Percentiles rank a stretch among this genome's conserved stretches.
Evolutionary conservation across 1,140 invertebrate genomes (phyloP).

Genomic region (Ceratina australensis): DNA sequence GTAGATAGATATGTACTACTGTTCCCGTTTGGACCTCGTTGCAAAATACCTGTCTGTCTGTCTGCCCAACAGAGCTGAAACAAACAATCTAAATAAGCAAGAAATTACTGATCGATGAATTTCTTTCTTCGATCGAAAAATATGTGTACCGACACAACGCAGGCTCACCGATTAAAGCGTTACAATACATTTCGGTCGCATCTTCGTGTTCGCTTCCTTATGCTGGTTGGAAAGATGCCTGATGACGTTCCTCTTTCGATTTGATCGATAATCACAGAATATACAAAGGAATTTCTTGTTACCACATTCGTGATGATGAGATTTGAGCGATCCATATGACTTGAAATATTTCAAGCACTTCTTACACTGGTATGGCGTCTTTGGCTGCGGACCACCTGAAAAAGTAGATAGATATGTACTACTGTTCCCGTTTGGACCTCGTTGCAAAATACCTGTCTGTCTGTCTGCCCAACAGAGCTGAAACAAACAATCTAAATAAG

Average conservation of each 20-base stretch:
- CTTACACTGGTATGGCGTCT: constrained; percentile 56
- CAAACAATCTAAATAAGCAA: constrained; percentile 73
- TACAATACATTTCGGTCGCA: not conserved
- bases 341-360: constrained; percentile 66
- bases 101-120: too few species aligned
- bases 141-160: too few species aligned
- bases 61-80: constrained; percentile 16
- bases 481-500: constrained; percentile 71
- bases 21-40: constrained; percentile 25
- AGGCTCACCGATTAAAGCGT: not conserved
- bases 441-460: too few species aligned
- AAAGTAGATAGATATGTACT: constrained; percentile 63
- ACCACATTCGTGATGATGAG: constrained; percentile 71
- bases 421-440: constrained; percentile 45
- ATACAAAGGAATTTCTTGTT: constrained; percentile 78
- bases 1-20: constrained; percentile 60
- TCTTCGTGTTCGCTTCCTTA: constrained; percentile 55
- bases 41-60: too few species aligned
- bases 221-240: constrained; percentile 76
- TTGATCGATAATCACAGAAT: constrained; percentile 76
- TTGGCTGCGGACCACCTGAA: constrained; percentile 61
- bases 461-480: constrained; percentile 13
- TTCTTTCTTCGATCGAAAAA: not conserved
- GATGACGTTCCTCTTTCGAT: constrained; percentile 78
- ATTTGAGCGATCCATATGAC: constrained; percentile 46